Base-by-base conservation (phyloP, 64 coral and sea anemone species). In the Anthopleura sola region DNA sequence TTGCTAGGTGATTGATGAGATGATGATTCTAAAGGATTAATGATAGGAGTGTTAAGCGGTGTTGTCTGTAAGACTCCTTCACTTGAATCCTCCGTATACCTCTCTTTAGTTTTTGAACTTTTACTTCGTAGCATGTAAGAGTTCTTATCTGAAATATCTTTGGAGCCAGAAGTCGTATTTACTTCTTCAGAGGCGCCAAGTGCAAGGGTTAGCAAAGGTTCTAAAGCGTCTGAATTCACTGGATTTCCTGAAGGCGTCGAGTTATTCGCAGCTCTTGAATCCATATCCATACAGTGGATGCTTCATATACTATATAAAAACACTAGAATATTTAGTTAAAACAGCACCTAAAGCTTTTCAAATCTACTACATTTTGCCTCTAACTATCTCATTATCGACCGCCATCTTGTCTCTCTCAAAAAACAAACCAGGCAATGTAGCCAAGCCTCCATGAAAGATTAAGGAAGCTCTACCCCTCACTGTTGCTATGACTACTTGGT, bases 171-270 rank as follows among this genome's bases (percentile, higher is more conserved):
- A 28, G 83, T 86, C 20, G 89, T 91, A 66, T 91, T 91, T 38
- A 91, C 89, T 68, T 91, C 89, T 51, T 91, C 89, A 19, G 89
- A 91, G 17, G 89, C 89, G 9, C 89, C 89, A 60, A 91, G 83
- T 51, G 75, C 84, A 53, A 91, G 82, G 18, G 44, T 83, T 15
- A 83, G 50, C 24, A 83, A 55, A n/a, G 82, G 82, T 28, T 83
- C 82, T 28, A 83, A 48, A 37, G 82, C 82, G 13, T 49, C 23
- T 38, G 55, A 36, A 60, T 24, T 56, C 8, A 37, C 82, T 38
- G 82, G 10, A 56, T 56, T 83, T 83, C 47, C 49, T 0, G 82
- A 49, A 83, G 32, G 26, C 8, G 29, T 83, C 20, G 82, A 60
- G 46, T 24, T 23, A 17, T 83, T 36, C 21, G 4, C 21, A 11